Evolutionary conservation across 2,888 invertebrate species (phyloP), one percentile per base, ranked within the genome.

Genomic region (Macrosiphum euphorbiae): DNA sequence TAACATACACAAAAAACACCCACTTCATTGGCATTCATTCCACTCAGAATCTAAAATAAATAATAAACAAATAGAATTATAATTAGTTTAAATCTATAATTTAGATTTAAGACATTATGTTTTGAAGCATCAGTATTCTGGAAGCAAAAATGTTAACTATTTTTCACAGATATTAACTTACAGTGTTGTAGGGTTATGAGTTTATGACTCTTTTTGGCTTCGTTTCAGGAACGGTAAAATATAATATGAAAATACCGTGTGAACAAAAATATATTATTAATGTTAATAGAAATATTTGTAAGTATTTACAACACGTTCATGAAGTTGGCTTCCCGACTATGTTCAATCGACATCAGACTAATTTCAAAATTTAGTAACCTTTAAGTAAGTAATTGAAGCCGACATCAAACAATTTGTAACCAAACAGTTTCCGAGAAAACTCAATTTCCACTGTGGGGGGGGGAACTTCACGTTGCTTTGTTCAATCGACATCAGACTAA

Each of bases 91-190:
- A 41, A 28, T 26, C 1, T 13, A 26, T 85, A 44, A 85, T 44
- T 26, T 85, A 26, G 20, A 28, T 58, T 58, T 41, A 26, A 41
- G 35, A 35, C 3, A 55, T 58, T 5, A 88, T 88, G 8, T 55
- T 55, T n/a, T n/a, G 4, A 85, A 85, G 7, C 44, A 91, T 91
- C 86, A 91, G 47, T 91, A 91, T 91, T 91, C 91, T 28, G 24
- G 24, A 26, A 47, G 86, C 91, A 86, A 91, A 86, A 35, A 47
- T 86, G 3, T 47, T n/a, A 91, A 91, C 58, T 47, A 91, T 86
- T 91, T 85, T 91, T 91, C 91, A 58, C 91, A 91, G 16, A 44
- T 85, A 61, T 44, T 78, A 61, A 47, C 47, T 47, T 47, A 89
- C 58, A 7, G 13, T 28, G 24, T 5, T n/a, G 28, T 44, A 35